A percentile compares a stretch with the other conserved stretches of the same genome.
Evolutionary conservation across 2,888 invertebrate species (phyloP).

Genomic region (Seira sanloemensis): DNA sequence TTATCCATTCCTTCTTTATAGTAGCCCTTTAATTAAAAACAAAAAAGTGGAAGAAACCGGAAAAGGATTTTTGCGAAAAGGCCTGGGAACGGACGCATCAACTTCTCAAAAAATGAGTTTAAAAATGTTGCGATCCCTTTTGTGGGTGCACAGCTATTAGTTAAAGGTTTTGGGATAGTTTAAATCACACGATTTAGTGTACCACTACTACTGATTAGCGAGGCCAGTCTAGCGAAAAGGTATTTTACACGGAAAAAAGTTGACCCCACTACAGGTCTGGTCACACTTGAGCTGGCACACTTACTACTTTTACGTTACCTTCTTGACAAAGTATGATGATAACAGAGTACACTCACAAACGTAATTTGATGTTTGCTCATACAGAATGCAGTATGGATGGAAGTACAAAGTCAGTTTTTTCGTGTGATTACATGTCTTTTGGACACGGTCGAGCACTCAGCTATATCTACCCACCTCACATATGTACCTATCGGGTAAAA

Average conservation of each 20-base stretch:
- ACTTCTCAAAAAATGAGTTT: background rate
- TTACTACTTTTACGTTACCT: constrained; percentile 61
- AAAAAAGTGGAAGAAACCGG: constrained; percentile 40
- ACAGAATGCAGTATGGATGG: background rate
- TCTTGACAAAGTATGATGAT: constrained; percentile 9
- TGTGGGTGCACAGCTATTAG: constrained; percentile 17
- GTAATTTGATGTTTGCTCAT: background rate
- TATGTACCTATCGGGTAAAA: background rate
- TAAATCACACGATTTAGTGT: constrained; percentile 31
- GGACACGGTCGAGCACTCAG: constrained; percentile 7
- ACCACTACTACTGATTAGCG: constrained; percentile 61
- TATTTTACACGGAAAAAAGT: constrained; percentile 62
- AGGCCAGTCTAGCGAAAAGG: constrained; percentile 65
- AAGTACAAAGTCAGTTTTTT: background rate
- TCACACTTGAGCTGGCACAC: constrained; percentile 65
- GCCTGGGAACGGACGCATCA: constrained; percentile 63
- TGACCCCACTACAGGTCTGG: constrained; percentile 64
- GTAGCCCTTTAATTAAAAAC: constrained; percentile 38
- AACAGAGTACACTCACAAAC: background rate
- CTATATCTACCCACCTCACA: background rate
- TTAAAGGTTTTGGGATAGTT: constrained; percentile 22
- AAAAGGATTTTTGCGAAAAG: constrained; percentile 58
- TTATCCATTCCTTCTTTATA: too few relatives aligned
- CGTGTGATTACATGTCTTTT: constrained; percentile 11
- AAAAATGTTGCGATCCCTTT: background rate